Conservation (phyloP, 2,113 vertebrate genomes). For the Dissostichus mawsoni region DNA sequence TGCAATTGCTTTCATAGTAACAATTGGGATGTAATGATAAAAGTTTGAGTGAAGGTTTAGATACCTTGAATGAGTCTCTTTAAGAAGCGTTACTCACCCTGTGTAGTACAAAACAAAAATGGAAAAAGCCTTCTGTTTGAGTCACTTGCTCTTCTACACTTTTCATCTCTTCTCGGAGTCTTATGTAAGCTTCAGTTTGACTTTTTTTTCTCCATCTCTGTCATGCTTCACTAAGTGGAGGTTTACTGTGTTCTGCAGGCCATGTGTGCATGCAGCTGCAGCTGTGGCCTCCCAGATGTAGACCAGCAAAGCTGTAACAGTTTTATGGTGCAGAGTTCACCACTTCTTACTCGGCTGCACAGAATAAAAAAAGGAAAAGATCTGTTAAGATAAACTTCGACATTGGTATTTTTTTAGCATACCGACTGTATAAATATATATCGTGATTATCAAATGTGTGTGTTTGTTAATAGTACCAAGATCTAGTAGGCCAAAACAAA, state of each 20-base stretch:
- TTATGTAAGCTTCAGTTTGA: conserved; percentile 69
- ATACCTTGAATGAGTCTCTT: too few relatives aligned
- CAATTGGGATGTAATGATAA: too few relatives aligned
- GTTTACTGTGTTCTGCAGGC: conserved; percentile 69
- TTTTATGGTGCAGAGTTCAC: conserved; percentile 58
- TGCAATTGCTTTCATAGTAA: too few relatives aligned
- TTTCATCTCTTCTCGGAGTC: conserved; percentile 38
- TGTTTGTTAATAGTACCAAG: background rate
- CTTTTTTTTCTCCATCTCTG: conserved; percentile 36
- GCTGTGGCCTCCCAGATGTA: conserved; percentile 70
- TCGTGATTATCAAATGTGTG: background rate
- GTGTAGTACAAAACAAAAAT: background rate
- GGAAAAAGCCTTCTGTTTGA: conserved; percentile 2
- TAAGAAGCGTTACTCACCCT: too few relatives aligned
- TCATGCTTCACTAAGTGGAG: conserved; percentile 76
- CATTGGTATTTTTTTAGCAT: background rate
- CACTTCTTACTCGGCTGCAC: conserved; percentile 34
- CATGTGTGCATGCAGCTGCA: conserved; percentile 69
- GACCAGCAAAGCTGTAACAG: conserved; percentile 55
- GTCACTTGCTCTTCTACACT: conserved; percentile 15
- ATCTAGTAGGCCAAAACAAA: background rate
- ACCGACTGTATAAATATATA: background rate
- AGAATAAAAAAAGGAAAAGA: conserved; percentile 1
- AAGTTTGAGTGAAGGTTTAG: too few relatives aligned
- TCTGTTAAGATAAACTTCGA: background rate